These are phyloP conservation scores for Rhinoraja longicauda DNA, from an alignment of 2,797 vertebrate genomes.

Conservation along the genomic window DNA sequence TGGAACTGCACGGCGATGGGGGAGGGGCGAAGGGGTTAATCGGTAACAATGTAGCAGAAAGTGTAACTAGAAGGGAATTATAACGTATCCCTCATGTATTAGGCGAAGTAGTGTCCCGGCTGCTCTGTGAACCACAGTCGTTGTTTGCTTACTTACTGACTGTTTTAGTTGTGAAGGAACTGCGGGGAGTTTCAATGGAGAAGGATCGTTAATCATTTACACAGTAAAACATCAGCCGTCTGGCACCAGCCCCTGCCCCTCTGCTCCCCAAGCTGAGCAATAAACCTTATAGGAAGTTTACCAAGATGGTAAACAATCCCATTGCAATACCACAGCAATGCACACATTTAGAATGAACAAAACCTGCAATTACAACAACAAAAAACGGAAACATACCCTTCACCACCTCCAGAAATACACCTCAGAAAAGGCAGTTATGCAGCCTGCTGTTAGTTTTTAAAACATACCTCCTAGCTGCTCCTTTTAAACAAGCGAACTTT, in stretches of 20 bases:
- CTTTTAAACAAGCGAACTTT: neutral
- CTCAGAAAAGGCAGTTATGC: neutral
- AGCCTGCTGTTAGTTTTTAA: neutral
- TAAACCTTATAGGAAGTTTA: neutral
- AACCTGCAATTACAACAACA: neutral
- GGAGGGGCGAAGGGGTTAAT: neutral
- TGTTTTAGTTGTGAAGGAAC: neutral
- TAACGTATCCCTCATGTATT: neutral
- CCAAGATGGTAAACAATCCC: neutral
- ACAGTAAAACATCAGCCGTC: neutral
- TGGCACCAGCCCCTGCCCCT: too few species aligned
- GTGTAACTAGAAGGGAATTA: neutral
- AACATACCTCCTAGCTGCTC: neutral
- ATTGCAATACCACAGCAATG: neutral
- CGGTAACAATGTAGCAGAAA: neutral
- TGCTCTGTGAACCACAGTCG: neutral
- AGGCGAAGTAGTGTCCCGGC: neutral
- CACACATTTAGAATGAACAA: neutral
- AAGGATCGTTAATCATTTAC: constrained; percentile 22
- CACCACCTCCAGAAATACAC: neutral
- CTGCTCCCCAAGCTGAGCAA: neutral
- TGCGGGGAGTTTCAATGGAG: neutral
- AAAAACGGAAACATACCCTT: neutral
- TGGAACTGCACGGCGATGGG: neutral
- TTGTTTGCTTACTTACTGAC: neutral